Percentiles rank a stretch among this genome's conserved stretches.
Conservation (phyloP, 2,888 invertebrate species). For the Masnerella sp. region DNA sequence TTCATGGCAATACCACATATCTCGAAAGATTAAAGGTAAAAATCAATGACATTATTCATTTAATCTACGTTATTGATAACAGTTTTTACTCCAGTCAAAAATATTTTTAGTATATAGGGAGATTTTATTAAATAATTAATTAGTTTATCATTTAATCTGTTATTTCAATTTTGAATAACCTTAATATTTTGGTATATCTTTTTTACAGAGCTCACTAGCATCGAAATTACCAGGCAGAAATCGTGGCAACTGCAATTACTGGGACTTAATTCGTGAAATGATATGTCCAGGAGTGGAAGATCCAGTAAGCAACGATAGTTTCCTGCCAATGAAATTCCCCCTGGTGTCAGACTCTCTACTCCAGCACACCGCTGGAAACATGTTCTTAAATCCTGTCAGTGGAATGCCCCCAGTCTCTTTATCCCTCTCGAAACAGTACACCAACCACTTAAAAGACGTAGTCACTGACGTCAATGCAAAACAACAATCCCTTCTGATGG, state of each 20-base stretch:
- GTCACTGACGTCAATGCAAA: slow-evolving; percentile 47
- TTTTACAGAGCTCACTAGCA: slow-evolving; percentile 82
- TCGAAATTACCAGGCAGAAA: slow-evolving; percentile 89
- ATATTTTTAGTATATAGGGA: no score
- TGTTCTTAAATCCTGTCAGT: slow-evolving; percentile 84
- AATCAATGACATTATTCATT: no score
- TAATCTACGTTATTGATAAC: no score
- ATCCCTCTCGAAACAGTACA: slow-evolving; percentile 72
- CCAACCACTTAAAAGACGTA: slow-evolving; percentile 61
- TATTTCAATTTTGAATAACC: no score
- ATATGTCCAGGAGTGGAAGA: slow-evolving; percentile 86
- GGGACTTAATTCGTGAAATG: slow-evolving; percentile 88
- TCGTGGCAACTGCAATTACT: slow-evolving; percentile 86
- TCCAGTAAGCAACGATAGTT: slow-evolving; percentile 79
- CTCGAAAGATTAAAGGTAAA: slow-evolving; percentile 88
- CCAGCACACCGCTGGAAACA: slow-evolving; percentile 86
- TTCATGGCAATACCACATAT: slow-evolving; percentile 85
- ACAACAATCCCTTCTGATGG: slow-evolving; percentile 52
- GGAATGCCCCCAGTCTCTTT: slow-evolving; percentile 67
- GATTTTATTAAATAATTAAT: no score
- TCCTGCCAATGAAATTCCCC: slow-evolving; percentile 84
- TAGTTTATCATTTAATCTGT: no score
- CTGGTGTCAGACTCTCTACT: slow-evolving; percentile 87
- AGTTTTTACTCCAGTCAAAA: no score
- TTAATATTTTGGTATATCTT: no score